These are phyloP conservation scores for Epistrophe grossulariae DNA, from an alignment of 2,888 invertebrate genomes.

Conservation along the genomic window DNA sequence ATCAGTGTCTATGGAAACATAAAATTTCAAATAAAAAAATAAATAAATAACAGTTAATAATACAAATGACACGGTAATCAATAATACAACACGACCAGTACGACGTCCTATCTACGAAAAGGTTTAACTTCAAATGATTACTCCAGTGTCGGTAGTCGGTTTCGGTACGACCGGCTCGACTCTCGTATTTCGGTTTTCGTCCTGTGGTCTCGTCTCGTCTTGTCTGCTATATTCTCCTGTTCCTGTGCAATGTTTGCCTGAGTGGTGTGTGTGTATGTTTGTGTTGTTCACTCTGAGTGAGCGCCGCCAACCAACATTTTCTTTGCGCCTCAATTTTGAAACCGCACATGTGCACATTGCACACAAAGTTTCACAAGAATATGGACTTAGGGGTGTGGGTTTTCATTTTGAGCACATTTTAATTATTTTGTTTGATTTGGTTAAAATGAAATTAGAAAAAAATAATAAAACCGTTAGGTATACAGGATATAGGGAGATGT, in stretches of 20 bases:
- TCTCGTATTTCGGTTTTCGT: slow-evolving; percentile 53
- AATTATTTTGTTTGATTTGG: neutral
- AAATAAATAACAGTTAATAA: slow-evolving; percentile 47
- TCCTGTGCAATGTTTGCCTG: slow-evolving; percentile 16
- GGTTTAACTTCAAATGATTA: slow-evolving; percentile 65
- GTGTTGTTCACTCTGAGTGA: slow-evolving; percentile 34
- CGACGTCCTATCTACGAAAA: slow-evolving; percentile 54
- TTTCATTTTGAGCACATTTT: slow-evolving; percentile 48
- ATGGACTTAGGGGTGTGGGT: slow-evolving; percentile 21
- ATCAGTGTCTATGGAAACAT: slow-evolving; percentile 33
- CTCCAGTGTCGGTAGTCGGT: neutral
- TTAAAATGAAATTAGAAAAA: neutral
- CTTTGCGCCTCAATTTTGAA: slow-evolving; percentile 54
- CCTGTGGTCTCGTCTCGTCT: slow-evolving; percentile 43
- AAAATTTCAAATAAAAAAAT: slow-evolving; percentile 11
- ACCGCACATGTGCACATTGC: slow-evolving; percentile 71
- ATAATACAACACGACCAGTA: slow-evolving; percentile 33
- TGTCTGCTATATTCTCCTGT: neutral
- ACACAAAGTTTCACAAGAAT: slow-evolving; percentile 33
- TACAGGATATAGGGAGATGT: too few species aligned
- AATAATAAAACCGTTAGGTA: neutral
- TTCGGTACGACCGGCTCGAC: slow-evolving; percentile 23
- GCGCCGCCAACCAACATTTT: slow-evolving; percentile 59
- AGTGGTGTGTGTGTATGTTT: slow-evolving; percentile 8
- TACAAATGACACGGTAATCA: slow-evolving; percentile 32